Evolutionary conservation across 2,888 invertebrate genomes (phyloP).

Genomic region (Hypolimnas misippus): DNA sequence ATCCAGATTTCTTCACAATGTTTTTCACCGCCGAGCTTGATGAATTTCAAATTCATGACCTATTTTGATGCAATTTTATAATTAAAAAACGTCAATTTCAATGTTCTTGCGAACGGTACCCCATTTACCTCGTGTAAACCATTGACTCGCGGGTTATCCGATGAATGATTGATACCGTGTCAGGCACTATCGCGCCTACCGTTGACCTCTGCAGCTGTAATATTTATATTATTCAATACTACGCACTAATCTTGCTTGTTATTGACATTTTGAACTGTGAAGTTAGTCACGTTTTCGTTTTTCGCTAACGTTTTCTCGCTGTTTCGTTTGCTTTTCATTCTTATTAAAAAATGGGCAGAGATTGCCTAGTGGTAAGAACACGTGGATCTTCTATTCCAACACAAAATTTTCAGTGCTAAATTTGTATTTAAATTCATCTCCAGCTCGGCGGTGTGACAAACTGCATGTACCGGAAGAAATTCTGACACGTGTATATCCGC

Average conservation of each 20-base stretch:
- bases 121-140: slow-evolving; percentile 53
- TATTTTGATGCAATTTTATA: too few relatives aligned
- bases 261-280: slow-evolving; percentile 32
- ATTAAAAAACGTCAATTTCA: neutral
- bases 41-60: too few relatives aligned
- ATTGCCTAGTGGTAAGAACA: too few relatives aligned
- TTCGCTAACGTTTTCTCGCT: neutral
- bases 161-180: slow-evolving; percentile 59
- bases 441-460: too few relatives aligned
- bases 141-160: slow-evolving; percentile 56
- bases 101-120: slow-evolving; percentile 13
- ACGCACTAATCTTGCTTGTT: slow-evolving; percentile 34
- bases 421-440: too few relatives aligned
- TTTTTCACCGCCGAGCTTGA: too few relatives aligned
- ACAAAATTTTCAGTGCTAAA: too few relatives aligned
- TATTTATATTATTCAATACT: slow-evolving; percentile 39
- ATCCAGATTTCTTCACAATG: too few relatives aligned
- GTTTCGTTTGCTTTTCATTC: neutral
- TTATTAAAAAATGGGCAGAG: too few relatives aligned
- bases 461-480: too few relatives aligned
- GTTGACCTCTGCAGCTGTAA: slow-evolving; percentile 33
- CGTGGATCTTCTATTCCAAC: too few relatives aligned
- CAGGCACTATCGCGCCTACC: slow-evolving; percentile 23
- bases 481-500: too few relatives aligned
- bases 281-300: slow-evolving; percentile 9